Evolutionary conservation across 2,888 invertebrate genomes (phyloP), one percentile per base, ranked within the genome.

Genomic region (Coenonympha arcania): DNA sequence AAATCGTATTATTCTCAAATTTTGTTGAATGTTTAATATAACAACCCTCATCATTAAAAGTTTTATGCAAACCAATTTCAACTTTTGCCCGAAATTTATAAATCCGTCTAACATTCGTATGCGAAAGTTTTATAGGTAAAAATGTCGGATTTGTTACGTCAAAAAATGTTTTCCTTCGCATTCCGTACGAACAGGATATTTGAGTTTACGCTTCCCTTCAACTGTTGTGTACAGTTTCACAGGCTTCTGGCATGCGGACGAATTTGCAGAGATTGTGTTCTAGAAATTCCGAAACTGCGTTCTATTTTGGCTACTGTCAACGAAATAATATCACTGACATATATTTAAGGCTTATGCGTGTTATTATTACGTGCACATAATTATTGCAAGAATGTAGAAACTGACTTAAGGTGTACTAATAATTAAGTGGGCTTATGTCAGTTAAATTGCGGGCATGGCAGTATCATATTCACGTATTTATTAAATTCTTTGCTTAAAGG

Each of bases 241-340:
- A 39, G 24, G 22, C 39, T 24, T 22, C 39, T 22, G 39, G 39
- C 16, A 39, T 24, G 39, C 22, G 39, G 24, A 24, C 39, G 24
- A 24, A 39, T 39, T 39, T 9, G 24, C 24, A 24, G 24, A 39
- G 22, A 39, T 39, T 39, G 39, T 39, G 39, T 39, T 39, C 39
- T 39, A 39, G 39, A 39, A 39, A 39, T 39, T 39, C 39, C 22
- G 15, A 39, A 24, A 39, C 39, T 39, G 39, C 22, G 15, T 15
- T 39, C 22, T 39, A 39, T 39, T 24, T 39, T 15, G 13, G 39
- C 24, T 13, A 16, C 24, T 39, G 39, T 39, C 39, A 39, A 16
- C 24, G 5, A 13, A 8, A 37, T 5, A 37, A 37, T 22, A 13
- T 13, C 4, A n/a, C 19, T 34, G 5, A 2, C n/a, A 15, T n/a